Percentiles rank a stretch among this genome's conserved stretches.
Conservation (phyloP, 2,888 invertebrate genomes). For the Agrilus mali region DNA sequence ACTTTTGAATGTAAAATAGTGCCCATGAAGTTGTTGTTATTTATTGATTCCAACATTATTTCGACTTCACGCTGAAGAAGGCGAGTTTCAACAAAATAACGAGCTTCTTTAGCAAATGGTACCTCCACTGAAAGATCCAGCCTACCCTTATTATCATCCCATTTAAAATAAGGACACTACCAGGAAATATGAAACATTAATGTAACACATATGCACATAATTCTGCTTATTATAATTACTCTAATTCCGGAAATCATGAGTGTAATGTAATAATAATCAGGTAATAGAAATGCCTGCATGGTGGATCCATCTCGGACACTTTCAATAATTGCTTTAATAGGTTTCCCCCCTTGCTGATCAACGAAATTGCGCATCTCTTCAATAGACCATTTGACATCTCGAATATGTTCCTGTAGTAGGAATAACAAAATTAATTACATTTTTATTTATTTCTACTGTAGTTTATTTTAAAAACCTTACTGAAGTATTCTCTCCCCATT, state of each 20-base stretch:
- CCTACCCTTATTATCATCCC: conserved; percentile 57
- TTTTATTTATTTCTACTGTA: too few relatives aligned
- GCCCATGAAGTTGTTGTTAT: conserved; percentile 88
- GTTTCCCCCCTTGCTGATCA: conserved; percentile 74
- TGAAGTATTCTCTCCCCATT: conserved; percentile 42
- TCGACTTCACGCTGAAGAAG: conserved; percentile 86
- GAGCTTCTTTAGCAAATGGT: conserved; percentile 79
- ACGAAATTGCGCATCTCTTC: conserved; percentile 70
- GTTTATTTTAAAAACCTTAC: conserved; percentile 18
- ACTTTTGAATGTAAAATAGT: conserved; percentile 83
- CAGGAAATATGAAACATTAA: too few relatives aligned
- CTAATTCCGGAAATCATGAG: conserved; percentile 92
- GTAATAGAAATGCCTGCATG: conserved; percentile 79
- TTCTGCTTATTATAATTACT: too few relatives aligned
- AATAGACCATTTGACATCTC: conserved; percentile 79
- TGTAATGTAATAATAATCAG: conserved; percentile 83
- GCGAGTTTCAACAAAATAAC: conserved; percentile 83
- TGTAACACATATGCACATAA: too few relatives aligned
- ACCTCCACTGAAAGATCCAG: conserved; percentile 53
- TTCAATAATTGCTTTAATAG: conserved; percentile 87
- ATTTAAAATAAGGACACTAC: conserved; percentile 68
- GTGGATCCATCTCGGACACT: conserved; percentile 97
- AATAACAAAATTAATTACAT: too few relatives aligned
- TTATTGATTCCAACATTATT: conserved; percentile 80
- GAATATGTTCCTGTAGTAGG: conserved; percentile 54